Evolutionary conservation across 2,888 invertebrate genomes (phyloP), one percentile per base, ranked within the genome.

Genomic region (Apamea monoglypha): DNA sequence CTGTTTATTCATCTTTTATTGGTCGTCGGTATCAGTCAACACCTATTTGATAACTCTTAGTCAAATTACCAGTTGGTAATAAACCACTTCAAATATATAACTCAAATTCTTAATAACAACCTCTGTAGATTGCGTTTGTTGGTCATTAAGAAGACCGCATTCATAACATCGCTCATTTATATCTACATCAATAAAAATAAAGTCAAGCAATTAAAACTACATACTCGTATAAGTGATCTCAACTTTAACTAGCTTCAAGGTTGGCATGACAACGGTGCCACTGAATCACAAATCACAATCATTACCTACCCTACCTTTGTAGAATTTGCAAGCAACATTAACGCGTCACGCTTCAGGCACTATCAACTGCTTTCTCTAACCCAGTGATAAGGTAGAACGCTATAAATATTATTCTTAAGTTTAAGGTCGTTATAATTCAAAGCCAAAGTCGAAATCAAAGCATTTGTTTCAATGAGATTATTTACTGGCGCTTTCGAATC

Each of bases 311-410:
- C 40, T 88, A 89, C 83, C 85, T 81, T 89, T 69, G 83, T 74
- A 86, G 80, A 85, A 89, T 85, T 90, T 88, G 82, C 84, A 85
- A 77, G 80, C 81, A 84, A 78, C 87, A 82, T 87, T 85, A 89
- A 84, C 77, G 84, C 85, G 84, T 87, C 83, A 89, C 82, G 90
- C 79, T 83, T 82, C 77, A 81, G 76, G 75, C 71, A 78, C 44
- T 80, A 80, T 78, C 84, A 81, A 76, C 76, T 79, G 87, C 91
- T 90, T 90, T 90, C 90, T 87, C 89, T 56, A 64, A 76, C 76
- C 71, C 67, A 78, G 64, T 75, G 77, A 85, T 84, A 85, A 79
- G 79, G 50, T 53, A 64, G 47, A 67, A 61, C 67, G 50, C n/a
- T 36, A 82, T 78, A 67, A 69, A 74, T 72, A 66, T 77, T 64